Base-by-base conservation (phyloP, 2,113 vertebrate species). In the Rhabdornis inornatus region DNA sequence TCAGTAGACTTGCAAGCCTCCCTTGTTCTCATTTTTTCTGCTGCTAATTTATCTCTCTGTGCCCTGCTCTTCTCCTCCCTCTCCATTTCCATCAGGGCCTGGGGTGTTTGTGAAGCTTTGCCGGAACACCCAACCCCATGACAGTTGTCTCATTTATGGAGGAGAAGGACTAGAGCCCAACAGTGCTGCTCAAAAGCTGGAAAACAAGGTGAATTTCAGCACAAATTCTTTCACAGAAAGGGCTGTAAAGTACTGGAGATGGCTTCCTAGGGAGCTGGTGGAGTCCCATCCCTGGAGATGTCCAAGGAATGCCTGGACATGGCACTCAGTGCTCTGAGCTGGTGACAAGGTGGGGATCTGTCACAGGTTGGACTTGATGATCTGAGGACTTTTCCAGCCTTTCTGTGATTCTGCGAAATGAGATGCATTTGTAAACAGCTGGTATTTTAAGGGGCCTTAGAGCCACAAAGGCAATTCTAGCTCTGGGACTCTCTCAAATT, bases 261-360 rank as follows among this genome's bases (percentile, higher is more conserved):
- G 4, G 6, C 11, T 70, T 37, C 16, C 45, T n/a, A 60, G 30
- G 60, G 33, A 53, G 13, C 7, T 60, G 11, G 20, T n/a, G 24
- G 30, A n/a, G 7, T 60, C 4, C 33, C 69, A 47, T 16, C 28
- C 53, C 39, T 60, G 39, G n/a, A n/a, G 24, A 7, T 45, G 39
- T 18, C 45, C 20, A 31, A 28, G 69, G 11, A 39, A 30, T 15
- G 19, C 11, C 60, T 66, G 69, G n/a, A 47, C 2, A 3, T 44
- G 45, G 63, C 5, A 44, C 40, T 74, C 19, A 6, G 44, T 37
- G 50, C 59, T 57, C 35, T 19, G n/a, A 6, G 8, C 21, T 53
- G 47, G 16, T 40, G 55, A 31, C 61, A 53, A 21, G n/a, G 16
- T 40, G n/a, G 24, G 53, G 16, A 68, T 31, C 0, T 0, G 14